These are phyloP conservation scores for Nerophis ophidion DNA, from an alignment of 2,113 vertebrate genomes.

Conservation along the genomic window DNA sequence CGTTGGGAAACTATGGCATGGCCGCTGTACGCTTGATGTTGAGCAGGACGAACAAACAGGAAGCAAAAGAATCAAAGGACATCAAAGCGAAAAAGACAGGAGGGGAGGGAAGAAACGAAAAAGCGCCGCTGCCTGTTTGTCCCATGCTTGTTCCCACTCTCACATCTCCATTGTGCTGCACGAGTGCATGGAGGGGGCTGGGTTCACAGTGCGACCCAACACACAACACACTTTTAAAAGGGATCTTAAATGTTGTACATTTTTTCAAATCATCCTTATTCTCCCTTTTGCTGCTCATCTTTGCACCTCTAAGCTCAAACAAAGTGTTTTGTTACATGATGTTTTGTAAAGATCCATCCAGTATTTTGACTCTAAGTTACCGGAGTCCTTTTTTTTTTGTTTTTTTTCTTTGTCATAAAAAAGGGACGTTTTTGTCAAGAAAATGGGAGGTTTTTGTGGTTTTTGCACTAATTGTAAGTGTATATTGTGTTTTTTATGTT, in stretches of 20 bases:
- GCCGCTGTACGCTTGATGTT: conserved; percentile 23
- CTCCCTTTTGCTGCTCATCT: neutral
- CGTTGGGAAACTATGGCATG: conserved; percentile 15
- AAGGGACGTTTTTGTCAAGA: too few relatives aligned
- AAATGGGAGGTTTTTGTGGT: too few relatives aligned
- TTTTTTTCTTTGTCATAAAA: too few relatives aligned
- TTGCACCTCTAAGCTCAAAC: conserved; percentile 9
- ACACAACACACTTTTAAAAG: conserved; percentile 16
- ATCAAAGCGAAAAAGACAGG: conserved; percentile 60
- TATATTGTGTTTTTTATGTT: too few relatives aligned
- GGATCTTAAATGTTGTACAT: neutral
- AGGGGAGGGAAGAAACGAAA: conserved; percentile 55
- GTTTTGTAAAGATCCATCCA: conserved; percentile 28
- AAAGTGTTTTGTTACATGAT: neutral
- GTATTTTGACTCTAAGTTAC: conserved; percentile 53
- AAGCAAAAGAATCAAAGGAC: conserved; percentile 69
- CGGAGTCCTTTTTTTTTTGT: too few relatives aligned
- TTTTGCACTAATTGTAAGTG: too few relatives aligned
- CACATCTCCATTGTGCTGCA: conserved; percentile 62
- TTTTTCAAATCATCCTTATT: neutral
- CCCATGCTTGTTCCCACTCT: conserved; percentile 55
- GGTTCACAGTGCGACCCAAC: conserved; percentile 27
- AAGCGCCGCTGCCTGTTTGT: conserved; percentile 56
- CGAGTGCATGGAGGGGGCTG: conserved; percentile 49
- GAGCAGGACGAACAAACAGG: conserved; percentile 43